Conservation (phyloP, 2,888 invertebrate genomes). For the Drosophila kambysellisi region DNA sequence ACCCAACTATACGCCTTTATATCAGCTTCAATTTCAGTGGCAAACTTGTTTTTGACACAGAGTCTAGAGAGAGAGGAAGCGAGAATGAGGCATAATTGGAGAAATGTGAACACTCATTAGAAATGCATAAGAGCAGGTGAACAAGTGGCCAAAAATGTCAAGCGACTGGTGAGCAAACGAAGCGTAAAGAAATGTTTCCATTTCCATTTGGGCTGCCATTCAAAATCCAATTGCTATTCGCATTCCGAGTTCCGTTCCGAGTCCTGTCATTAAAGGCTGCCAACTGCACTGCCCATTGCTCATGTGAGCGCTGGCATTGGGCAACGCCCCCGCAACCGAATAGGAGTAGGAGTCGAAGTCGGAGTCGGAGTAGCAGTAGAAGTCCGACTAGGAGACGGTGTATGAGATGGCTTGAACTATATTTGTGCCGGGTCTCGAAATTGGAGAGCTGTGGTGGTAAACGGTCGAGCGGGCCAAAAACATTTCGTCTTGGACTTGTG, state of each 20-base stretch:
- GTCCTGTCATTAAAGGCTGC: slow-evolving; percentile 32
- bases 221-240: slow-evolving; percentile 15
- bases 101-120: slow-evolving; percentile 10
- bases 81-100: background rate
- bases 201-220: slow-evolving; percentile 6
- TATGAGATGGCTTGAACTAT: background rate
- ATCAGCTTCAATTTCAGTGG: background rate
- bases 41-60: background rate
- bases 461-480: slow-evolving; percentile 49
- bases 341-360: background rate
- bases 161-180: slow-evolving; percentile 18
- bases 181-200: slow-evolving; percentile 11
- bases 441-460: slow-evolving; percentile 15
- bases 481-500: slow-evolving; percentile 44
- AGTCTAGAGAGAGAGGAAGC: background rate
- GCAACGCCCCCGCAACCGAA: slow-evolving; percentile 50
- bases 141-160: slow-evolving; percentile 7
- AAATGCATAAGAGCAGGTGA: slow-evolving; percentile 28
- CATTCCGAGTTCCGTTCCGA: slow-evolving; percentile 14
- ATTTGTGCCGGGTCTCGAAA: slow-evolving; percentile 52
- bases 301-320: slow-evolving; percentile 34
- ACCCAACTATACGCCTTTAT: background rate
- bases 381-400: background rate
- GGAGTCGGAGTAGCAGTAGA: background rate
- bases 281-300: slow-evolving; percentile 40